A percentile compares a stretch with the other conserved stretches of the same genome.
Evolutionary conservation across 2,113 vertebrate genomes (phyloP).

Genomic region (Seriola dumerili): DNA sequence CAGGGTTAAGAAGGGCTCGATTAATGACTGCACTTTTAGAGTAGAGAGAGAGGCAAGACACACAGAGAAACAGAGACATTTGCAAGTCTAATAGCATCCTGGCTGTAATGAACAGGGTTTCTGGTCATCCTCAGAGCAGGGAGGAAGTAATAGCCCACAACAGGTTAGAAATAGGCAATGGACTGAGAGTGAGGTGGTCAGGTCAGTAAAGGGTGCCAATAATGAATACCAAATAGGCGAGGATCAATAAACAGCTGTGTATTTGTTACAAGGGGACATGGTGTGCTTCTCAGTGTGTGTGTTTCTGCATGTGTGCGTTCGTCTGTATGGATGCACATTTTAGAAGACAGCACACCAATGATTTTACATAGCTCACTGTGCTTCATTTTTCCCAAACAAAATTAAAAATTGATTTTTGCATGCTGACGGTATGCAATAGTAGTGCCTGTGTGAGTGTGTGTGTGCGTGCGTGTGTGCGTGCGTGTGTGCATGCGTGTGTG

Average conservation of each 20-base stretch:
- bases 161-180: slow-evolving; percentile 58
- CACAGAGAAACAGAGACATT: slow-evolving; percentile 53
- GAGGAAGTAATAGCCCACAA: slow-evolving; percentile 56
- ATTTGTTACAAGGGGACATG: slow-evolving; percentile 38
- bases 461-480: not conserved
- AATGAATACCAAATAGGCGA: slow-evolving; percentile 62
- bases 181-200: slow-evolving; percentile 47
- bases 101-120: slow-evolving; percentile 71
- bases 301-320: slow-evolving; percentile 3
- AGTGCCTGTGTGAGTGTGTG: not conserved
- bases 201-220: slow-evolving; percentile 59
- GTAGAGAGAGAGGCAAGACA: slow-evolving; percentile 22
- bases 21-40: slow-evolving; percentile 60
- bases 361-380: slow-evolving; percentile 56
- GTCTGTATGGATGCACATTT: slow-evolving; percentile 33
- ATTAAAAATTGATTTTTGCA: slow-evolving; percentile 80
- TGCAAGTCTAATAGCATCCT: slow-evolving; percentile 73
- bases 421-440: slow-evolving; percentile 61
- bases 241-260: slow-evolving; percentile 64
- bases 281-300: slow-evolving; percentile 14
- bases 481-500: not conserved
- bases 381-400: slow-evolving; percentile 68
- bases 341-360: slow-evolving; percentile 35
- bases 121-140: slow-evolving; percentile 49
- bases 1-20: slow-evolving; percentile 50